Conservation (phyloP, 2,888 invertebrate genomes). For the Cylloceria caligata region DNA sequence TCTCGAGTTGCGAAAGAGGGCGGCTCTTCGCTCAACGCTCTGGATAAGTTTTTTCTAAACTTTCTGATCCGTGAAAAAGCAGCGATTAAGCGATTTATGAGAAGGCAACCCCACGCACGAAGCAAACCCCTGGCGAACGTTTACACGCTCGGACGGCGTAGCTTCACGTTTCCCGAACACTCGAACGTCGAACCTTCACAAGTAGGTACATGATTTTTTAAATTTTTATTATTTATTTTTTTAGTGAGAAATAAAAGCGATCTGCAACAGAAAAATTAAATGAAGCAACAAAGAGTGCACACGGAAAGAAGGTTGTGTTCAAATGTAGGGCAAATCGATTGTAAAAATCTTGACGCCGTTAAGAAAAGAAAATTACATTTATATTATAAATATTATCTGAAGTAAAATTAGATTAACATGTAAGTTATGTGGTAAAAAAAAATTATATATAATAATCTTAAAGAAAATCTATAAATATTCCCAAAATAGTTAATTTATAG, state of each 20-base stretch:
- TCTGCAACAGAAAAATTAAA: slow-evolving; percentile 21
- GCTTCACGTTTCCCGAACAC: slow-evolving; percentile 47
- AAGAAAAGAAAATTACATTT: neutral
- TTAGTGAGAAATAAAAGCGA: neutral
- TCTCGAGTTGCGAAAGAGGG: slow-evolving; percentile 67
- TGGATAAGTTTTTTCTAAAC: slow-evolving; percentile 75
- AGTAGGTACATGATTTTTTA: too few species aligned
- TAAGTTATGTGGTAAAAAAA: too few species aligned
- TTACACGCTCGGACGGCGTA: slow-evolving; percentile 64
- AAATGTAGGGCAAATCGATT: neutral
- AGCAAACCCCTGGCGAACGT: slow-evolving; percentile 58
- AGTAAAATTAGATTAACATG: too few species aligned
- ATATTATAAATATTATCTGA: neutral
- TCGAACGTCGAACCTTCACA: slow-evolving; percentile 16
- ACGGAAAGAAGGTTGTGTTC: neutral
- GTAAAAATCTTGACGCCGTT: neutral
- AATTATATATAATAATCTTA: too few species aligned
- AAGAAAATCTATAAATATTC: too few species aligned
- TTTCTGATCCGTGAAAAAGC: slow-evolving; percentile 80
- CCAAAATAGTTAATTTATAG: too few species aligned
- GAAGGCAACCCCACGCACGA: slow-evolving; percentile 47
- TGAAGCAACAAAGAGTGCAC: neutral
- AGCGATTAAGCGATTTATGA: slow-evolving; percentile 81
- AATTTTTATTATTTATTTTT: slow-evolving; percentile 45
- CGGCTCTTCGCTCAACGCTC: slow-evolving; percentile 58